phyloP scores from a whole-genome alignment of 2,797 vertebrate genomes.

The Orestias chungarensis region DNA sequence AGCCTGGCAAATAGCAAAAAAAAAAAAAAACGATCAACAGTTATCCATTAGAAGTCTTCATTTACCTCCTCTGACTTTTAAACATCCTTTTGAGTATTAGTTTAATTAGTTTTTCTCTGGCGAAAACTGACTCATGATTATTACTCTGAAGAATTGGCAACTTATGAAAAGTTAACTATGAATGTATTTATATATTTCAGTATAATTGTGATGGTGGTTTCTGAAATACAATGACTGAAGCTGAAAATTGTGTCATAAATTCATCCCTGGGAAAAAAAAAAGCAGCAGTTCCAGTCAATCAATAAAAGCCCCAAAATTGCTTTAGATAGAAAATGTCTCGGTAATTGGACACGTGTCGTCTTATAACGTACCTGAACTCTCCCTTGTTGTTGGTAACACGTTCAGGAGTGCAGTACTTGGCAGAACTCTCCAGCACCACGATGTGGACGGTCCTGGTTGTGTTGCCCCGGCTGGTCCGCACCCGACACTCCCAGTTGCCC shows the following conservation, averaged over 20 bases:
- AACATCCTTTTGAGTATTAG: background rate
- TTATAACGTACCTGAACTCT: slow-evolving; percentile 89
- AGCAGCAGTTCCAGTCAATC: background rate
- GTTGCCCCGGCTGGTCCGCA: slow-evolving; percentile 93
- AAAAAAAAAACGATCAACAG: no score
- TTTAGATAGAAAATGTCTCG: background rate
- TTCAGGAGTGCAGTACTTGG: slow-evolving; percentile 91
- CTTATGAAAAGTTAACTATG: background rate
- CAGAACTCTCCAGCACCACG: slow-evolving; percentile 93
- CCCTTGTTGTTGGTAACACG: slow-evolving; percentile 96
- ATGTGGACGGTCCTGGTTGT: slow-evolving; percentile 93
- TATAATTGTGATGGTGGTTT: background rate
- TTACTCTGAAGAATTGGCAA: no score
- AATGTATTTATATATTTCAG: no score
- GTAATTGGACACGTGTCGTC: background rate
- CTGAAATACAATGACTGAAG: background rate
- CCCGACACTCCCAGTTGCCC: slow-evolving; percentile 95
- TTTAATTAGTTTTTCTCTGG: background rate
- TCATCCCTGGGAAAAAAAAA: slow-evolving; percentile 1
- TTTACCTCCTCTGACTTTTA: background rate
- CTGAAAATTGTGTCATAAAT: background rate
- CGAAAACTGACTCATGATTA: no score
- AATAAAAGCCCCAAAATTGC: background rate
- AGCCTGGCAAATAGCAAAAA: no score
- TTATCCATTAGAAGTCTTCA: background rate